phyloP scores from a whole-genome alignment of 1,140 invertebrate species.

The Drosophila rhopaloa region DNA sequence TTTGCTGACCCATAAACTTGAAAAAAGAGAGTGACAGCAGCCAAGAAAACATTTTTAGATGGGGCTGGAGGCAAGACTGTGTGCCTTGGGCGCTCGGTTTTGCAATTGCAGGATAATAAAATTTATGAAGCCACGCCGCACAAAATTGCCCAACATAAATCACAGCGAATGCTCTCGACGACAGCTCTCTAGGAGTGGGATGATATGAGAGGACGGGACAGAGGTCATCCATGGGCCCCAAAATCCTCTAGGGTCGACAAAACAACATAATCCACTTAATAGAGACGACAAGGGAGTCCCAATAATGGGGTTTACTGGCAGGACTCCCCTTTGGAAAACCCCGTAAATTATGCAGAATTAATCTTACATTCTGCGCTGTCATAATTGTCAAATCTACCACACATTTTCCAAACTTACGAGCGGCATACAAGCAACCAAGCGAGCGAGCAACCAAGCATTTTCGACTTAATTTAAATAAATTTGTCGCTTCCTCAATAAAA shows the following conservation, averaged over 20 bases:
- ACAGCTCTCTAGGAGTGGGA: conserved; percentile 16
- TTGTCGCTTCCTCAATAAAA: conserved; percentile 81
- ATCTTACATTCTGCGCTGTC: conserved; percentile 72
- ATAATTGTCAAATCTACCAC: conserved; percentile 82
- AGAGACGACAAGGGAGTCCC: conserved; percentile 62
- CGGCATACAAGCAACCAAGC: conserved; percentile 20
- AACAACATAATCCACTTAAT: conserved; percentile 81
- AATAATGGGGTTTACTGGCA: conserved; percentile 57
- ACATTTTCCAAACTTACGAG: conserved; percentile 65
- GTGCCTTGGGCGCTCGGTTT: conserved; percentile 31
- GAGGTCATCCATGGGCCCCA: conserved; percentile 40
- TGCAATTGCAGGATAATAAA: conserved; percentile 80
- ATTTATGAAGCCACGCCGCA: conserved; percentile 77
- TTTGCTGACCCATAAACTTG: conserved; percentile 74
- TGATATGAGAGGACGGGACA: conserved; percentile 22
- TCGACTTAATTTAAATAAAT: conserved; percentile 82
- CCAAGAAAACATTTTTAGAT: background rate
- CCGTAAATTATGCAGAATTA: conserved; percentile 70
- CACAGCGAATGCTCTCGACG: conserved; percentile 51
- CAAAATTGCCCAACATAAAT: conserved; percentile 77
- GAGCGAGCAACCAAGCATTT: conserved; percentile 50
- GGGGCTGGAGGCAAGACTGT: background rate
- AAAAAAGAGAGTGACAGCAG: conserved; percentile 29
- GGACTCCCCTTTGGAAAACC: conserved; percentile 18
- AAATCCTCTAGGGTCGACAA: conserved; percentile 33